A percentile compares a stretch with the other conserved stretches of the same genome.
phyloP scores from a whole-genome alignment of 1,140 invertebrate species.

The Neodiprion virginianus region DNA sequence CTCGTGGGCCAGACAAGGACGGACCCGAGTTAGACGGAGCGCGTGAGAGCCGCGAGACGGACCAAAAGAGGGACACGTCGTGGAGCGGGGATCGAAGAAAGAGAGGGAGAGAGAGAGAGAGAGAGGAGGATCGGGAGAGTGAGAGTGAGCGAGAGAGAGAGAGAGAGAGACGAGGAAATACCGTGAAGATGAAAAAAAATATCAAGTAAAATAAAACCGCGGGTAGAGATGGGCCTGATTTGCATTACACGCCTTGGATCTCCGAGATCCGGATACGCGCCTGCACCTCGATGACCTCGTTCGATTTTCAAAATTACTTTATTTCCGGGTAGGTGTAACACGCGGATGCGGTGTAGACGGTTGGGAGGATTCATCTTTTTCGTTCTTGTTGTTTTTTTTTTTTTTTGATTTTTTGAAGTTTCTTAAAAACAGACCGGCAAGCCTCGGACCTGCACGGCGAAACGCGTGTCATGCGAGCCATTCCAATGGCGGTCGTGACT shows the following conservation, averaged over 20 bases:
- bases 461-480: no score
- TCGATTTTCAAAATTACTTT: not conserved
- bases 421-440: no score
- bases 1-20: not conserved
- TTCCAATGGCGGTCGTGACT: no score
- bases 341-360: no score
- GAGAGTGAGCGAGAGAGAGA: not conserved
- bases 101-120: conserved; percentile 35
- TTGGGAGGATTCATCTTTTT: no score
- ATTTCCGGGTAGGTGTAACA: no score
- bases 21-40: conserved; percentile 23
- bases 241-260: not conserved
- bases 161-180: not conserved
- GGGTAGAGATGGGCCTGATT: not conserved
- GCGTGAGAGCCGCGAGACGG: conserved; percentile 22
- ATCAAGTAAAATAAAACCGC: not conserved
- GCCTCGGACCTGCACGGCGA: no score
- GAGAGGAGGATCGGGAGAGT: conserved; percentile 8
- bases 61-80: conserved; percentile 18
- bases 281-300: conserved; percentile 7
- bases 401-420: no score
- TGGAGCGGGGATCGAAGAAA: conserved; percentile 58
- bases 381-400: no score
- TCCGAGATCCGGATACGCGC: conserved; percentile 3
- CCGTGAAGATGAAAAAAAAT: no score